A percentile compares a stretch with the other conserved stretches of the same genome.
phyloP scores from a whole-genome alignment of 2,113 vertebrate species.

The Gasterosteus aculeatus region DNA sequence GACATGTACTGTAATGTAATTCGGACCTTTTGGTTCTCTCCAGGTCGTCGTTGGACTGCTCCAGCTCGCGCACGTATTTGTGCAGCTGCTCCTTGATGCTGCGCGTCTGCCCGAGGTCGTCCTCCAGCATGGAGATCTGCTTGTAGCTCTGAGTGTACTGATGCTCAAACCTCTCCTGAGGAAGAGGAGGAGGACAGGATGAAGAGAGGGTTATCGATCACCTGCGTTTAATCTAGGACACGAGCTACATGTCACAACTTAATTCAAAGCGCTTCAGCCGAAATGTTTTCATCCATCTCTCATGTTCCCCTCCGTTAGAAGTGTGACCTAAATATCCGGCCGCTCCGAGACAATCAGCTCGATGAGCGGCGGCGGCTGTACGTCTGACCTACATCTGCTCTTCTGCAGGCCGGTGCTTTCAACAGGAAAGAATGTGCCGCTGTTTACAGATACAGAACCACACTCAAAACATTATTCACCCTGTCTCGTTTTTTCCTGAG shows the following conservation, averaged over 20 bases:
- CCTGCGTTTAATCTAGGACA: not conserved
- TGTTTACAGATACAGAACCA: no score
- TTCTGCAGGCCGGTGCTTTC: no score
- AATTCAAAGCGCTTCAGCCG: not conserved
- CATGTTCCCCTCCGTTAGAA: not conserved
- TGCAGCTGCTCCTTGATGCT: constrained; percentile 96
- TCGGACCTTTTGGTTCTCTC: constrained; percentile 93
- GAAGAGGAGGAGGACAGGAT: not conserved
- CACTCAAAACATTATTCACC: not conserved
- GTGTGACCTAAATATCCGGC: constrained; percentile 59
- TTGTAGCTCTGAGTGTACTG: constrained; percentile 97
- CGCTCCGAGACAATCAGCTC: constrained; percentile 36
- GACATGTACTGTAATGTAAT: no score
- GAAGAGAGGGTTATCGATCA: not conserved
- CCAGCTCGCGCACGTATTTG: constrained; percentile 95
- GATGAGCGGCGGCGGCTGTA: constrained; percentile 31
- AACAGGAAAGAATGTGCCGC: no score
- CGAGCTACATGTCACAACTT: not conserved
- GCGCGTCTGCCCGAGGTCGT: constrained; percentile 92
- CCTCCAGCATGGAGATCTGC: constrained; percentile 94
- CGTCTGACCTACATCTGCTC: constrained; percentile 68
- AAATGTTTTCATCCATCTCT: constrained; percentile 43
- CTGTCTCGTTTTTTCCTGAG: not conserved
- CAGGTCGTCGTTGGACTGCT: constrained; percentile 97
- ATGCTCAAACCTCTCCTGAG: constrained; percentile 93